These are phyloP conservation scores for Cheilosia variabilis DNA, from an alignment of 2,888 invertebrate species.

Conservation along the genomic window DNA sequence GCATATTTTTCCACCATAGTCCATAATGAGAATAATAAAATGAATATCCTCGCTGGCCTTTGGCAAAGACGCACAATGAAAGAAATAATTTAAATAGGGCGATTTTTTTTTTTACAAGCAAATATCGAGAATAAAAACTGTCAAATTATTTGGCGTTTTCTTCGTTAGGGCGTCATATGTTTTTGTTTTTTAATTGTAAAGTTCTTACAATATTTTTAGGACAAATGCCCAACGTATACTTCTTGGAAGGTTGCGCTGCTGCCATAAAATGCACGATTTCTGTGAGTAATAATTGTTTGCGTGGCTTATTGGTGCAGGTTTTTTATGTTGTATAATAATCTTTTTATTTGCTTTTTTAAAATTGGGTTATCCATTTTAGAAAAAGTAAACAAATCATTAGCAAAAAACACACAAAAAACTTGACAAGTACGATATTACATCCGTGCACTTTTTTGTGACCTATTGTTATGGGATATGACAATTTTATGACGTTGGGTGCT, in stretches of 20 bases:
- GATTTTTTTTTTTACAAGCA: slow-evolving; percentile 51
- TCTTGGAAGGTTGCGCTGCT: slow-evolving; percentile 43
- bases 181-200: slow-evolving; percentile 72
- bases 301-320: slow-evolving; percentile 41
- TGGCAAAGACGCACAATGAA: slow-evolving; percentile 25
- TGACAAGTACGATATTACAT: background rate
- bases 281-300: slow-evolving; percentile 31
- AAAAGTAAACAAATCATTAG: slow-evolving; percentile 66
- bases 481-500: background rate
- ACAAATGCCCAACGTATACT: background rate
- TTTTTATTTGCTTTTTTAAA: slow-evolving; percentile 72
- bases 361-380: slow-evolving; percentile 25
- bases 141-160: slow-evolving; percentile 17
- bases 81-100: slow-evolving; percentile 68
- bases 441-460: background rate
- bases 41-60: background rate
- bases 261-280: slow-evolving; percentile 41
- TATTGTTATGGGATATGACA: slow-evolving; percentile 12
- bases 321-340: slow-evolving; percentile 63
- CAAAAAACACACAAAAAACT: slow-evolving; percentile 68
- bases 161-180: slow-evolving; percentile 55
- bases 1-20: background rate
- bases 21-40: slow-evolving; percentile 46
- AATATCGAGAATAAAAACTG: slow-evolving; percentile 19
- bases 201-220: slow-evolving; percentile 32